Evolutionary conservation across 2,888 invertebrate genomes (phyloP).

Genomic region (Oscheius myriophilus): DNA sequence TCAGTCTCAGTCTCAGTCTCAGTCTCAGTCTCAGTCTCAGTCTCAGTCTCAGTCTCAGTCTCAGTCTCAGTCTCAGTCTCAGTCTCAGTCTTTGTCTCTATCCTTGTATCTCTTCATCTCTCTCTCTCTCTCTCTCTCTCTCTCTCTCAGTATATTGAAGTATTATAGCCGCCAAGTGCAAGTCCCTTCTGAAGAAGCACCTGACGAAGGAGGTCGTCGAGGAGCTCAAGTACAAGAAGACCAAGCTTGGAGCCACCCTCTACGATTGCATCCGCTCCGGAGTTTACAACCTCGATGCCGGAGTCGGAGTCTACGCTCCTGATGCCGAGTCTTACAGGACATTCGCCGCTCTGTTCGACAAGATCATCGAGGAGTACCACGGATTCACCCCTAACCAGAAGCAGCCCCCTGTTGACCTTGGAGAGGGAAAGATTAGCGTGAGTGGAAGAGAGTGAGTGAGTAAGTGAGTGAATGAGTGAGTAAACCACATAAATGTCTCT

Average conservation of each 20-base stretch:
- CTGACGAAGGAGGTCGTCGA: slow-evolving; percentile 60
- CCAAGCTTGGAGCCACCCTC: slow-evolving; percentile 89
- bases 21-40: too few relatives aligned
- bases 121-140: too few relatives aligned
- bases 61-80: too few relatives aligned
- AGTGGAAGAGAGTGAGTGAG: too few relatives aligned
- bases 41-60: too few relatives aligned
- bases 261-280: slow-evolving; percentile 94
- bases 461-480: too few relatives aligned
- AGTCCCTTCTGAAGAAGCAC: slow-evolving; percentile 73
- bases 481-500: too few relatives aligned
- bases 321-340: slow-evolving; percentile 90
- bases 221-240: slow-evolving; percentile 87
- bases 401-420: slow-evolving; percentile 92
- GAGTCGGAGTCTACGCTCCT: slow-evolving; percentile 95
- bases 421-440: slow-evolving; percentile 79
- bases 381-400: slow-evolving; percentile 84
- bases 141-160: too few relatives aligned
- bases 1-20: too few relatives aligned
- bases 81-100: too few relatives aligned
- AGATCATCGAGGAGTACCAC: slow-evolving; percentile 95
- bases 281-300: slow-evolving; percentile 92
- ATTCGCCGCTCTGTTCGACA: slow-evolving; percentile 83
- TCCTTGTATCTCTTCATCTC: too few relatives aligned
- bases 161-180: slow-evolving; percentile 78